These are phyloP conservation scores for Julus scanicus DNA, from an alignment of 2,888 invertebrate species.

Conservation along the genomic window DNA sequence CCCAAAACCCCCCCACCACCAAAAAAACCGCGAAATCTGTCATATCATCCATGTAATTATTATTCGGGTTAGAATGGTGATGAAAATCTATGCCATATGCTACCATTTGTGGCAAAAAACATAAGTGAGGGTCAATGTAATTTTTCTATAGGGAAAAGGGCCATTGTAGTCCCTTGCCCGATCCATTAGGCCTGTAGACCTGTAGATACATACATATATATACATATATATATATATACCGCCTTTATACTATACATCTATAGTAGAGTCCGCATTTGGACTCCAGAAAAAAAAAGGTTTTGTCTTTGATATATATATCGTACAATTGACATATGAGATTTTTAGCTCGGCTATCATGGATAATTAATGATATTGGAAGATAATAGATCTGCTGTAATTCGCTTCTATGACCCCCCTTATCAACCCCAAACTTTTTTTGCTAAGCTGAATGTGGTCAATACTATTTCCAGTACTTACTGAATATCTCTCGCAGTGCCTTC, in stretches of 20 bases:
- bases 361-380: slow-evolving; percentile 44
- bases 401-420: not conserved
- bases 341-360: slow-evolving; percentile 46
- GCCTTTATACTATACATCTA: slow-evolving; percentile 45
- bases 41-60: slow-evolving; percentile 15
- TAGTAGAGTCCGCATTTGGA: slow-evolving; percentile 37
- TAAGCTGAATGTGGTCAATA: slow-evolving; percentile 43
- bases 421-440: slow-evolving; percentile 7
- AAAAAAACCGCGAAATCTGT: not conserved
- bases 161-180: not conserved
- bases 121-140: slow-evolving; percentile 37
- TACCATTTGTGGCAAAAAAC: not conserved
- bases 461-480: slow-evolving; percentile 47
- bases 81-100: slow-evolving; percentile 39
- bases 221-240: not conserved
- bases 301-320: slow-evolving; percentile 43
- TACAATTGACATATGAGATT: slow-evolving; percentile 45
- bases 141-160: slow-evolving; percentile 11
- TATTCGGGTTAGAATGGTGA: not conserved
- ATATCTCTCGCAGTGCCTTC: slow-evolving; percentile 52
- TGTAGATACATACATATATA: not conserved
- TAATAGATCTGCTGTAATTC: slow-evolving; percentile 47
- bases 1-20: not conserved
- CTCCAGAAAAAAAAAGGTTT: slow-evolving; percentile 36
- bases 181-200: slow-evolving; percentile 39